phyloP scores from a whole-genome alignment of 1,140 invertebrate species.

The Matsumurasca onukii region DNA sequence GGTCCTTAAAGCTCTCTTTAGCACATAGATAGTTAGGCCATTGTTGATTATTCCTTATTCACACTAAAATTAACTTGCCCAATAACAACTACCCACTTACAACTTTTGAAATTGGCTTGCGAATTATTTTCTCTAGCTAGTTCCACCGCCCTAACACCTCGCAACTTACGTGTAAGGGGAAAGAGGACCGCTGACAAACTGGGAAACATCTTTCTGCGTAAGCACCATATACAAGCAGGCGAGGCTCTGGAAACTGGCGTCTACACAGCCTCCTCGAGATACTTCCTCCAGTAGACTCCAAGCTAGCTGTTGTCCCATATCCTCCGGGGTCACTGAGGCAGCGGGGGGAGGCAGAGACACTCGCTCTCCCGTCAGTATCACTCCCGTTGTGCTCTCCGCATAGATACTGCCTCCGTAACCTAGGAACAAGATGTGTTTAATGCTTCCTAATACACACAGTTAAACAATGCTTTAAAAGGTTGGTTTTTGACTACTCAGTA shows the following conservation, averaged over 20 bases:
- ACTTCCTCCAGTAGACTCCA: constrained; percentile 86
- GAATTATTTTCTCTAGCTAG: too few relatives aligned
- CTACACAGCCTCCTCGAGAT: constrained; percentile 87
- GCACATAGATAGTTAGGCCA: too few relatives aligned
- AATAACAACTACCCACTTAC: too few relatives aligned
- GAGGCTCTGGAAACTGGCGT: constrained; percentile 86
- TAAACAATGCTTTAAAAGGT: too few relatives aligned
- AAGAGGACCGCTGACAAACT: constrained; percentile 72
- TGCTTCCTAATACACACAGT: too few relatives aligned
- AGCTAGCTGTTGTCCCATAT: constrained; percentile 83
- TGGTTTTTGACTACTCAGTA: too few relatives aligned
- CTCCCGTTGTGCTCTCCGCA: constrained; percentile 90
- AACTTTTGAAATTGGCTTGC: too few relatives aligned
- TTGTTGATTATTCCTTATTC: too few relatives aligned
- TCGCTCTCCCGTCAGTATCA: constrained; percentile 70
- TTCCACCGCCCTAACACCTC: too few relatives aligned
- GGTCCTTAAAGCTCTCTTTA: too few relatives aligned
- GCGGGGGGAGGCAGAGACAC: constrained; percentile 52
- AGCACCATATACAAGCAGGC: constrained; percentile 89
- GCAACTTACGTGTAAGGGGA: constrained; percentile 63
- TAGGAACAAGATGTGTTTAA: constrained; percentile 45
- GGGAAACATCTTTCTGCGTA: constrained; percentile 94
- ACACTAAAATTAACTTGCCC: too few relatives aligned
- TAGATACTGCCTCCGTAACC: constrained; percentile 89
- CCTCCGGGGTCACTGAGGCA: constrained; percentile 77